A percentile compares a stretch with the other conserved stretches of the same genome.
These are phyloP conservation scores for Clostera curtula DNA, from an alignment of 2,888 invertebrate species.

Conservation along the genomic window DNA sequence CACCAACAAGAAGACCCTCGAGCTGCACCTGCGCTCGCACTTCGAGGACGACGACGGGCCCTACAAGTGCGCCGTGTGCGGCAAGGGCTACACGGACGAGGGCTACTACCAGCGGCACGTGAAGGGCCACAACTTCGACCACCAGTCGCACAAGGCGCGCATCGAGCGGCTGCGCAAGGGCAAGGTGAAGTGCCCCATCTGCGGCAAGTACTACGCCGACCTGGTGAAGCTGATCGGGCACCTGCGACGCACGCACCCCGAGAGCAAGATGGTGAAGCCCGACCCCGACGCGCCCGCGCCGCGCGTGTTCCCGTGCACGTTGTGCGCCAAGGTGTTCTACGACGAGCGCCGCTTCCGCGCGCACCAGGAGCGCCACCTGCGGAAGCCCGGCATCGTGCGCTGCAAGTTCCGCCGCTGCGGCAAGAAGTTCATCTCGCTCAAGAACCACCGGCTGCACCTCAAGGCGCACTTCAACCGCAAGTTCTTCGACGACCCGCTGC, in stretches of 20 bases:
- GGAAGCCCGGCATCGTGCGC: constrained; percentile 60
- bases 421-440: constrained; percentile 55
- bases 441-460: constrained; percentile 56
- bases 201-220: constrained; percentile 55
- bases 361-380: constrained; percentile 56
- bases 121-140: constrained; percentile 70
- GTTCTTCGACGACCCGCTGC: constrained; percentile 52
- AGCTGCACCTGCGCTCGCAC: constrained; percentile 63
- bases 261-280: constrained; percentile 68
- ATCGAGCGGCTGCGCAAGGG: constrained; percentile 55
- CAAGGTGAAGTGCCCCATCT: constrained; percentile 65
- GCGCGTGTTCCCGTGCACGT: constrained; percentile 51
- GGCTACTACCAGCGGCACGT: constrained; percentile 62
- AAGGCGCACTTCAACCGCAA: constrained; percentile 58
- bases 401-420: constrained; percentile 69
- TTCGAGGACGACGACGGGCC: constrained; percentile 70
- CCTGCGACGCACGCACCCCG: constrained; percentile 58
- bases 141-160: constrained; percentile 53
- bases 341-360: constrained; percentile 47
- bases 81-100: constrained; percentile 70
- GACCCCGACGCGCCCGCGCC: constrained; percentile 65
- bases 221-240: constrained; percentile 62
- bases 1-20: constrained; percentile 59
- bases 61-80: constrained; percentile 65
- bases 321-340: constrained; percentile 62